Conservation (phyloP, 92 coral and sea anemone species). For the Zoanthus sociatus region DNA sequence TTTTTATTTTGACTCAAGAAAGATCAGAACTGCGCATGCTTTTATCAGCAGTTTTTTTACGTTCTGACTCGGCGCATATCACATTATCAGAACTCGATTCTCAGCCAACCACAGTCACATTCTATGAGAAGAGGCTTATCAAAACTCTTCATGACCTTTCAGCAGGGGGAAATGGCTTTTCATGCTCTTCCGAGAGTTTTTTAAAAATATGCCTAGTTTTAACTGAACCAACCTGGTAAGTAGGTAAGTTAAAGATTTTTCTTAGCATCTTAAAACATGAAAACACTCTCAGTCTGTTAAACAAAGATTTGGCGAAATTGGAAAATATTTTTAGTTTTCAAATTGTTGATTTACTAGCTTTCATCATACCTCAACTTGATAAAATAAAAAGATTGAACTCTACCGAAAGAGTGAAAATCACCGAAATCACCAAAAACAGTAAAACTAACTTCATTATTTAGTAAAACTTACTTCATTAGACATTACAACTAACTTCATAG, state of each 20-base stretch:
- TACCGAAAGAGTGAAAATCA: neutral
- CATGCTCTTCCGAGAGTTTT: neutral
- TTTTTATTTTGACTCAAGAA: neutral
- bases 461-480: too few species aligned
- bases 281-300: neutral
- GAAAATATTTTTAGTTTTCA: neutral
- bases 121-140: neutral
- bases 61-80: neutral
- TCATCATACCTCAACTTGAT: neutral
- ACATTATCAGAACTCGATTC: neutral
- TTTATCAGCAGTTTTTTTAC: neutral
- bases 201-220: neutral
- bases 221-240: neutral
- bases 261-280: neutral
- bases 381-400: neutral
- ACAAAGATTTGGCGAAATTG: neutral
- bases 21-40: neutral
- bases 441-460: neutral
- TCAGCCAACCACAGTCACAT: neutral
- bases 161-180: neutral
- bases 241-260: neutral
- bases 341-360: neutral
- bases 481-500: neutral
- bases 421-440: neutral
- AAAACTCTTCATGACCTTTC: neutral